These are phyloP conservation scores for Mermis nigrescens DNA, from an alignment of 2,888 invertebrate species.

Conservation along the genomic window DNA sequence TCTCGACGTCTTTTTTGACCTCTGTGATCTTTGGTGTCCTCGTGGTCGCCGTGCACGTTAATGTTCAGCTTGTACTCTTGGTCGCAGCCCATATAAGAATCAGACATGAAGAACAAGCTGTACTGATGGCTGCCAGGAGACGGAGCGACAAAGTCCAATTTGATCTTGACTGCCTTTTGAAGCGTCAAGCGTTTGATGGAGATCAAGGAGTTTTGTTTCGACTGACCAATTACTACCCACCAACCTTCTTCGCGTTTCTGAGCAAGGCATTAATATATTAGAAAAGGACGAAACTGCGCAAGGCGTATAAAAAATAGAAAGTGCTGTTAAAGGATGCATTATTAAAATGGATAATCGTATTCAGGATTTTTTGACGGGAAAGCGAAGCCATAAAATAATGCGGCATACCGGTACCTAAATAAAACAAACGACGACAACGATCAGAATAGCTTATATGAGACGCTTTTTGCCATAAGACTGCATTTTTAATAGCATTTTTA, in stretches of 20 bases:
- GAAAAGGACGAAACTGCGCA: too few relatives aligned
- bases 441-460: too few relatives aligned
- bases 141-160: slow-evolving; percentile 80
- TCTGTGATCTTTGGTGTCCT: background rate
- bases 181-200: slow-evolving; percentile 90
- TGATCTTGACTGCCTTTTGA: slow-evolving; percentile 60
- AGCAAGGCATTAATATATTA: slow-evolving; percentile 16
- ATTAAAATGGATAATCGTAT: too few relatives aligned
- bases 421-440: too few relatives aligned
- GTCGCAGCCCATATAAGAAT: slow-evolving; percentile 95
- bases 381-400: too few relatives aligned
- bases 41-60: slow-evolving; percentile 24
- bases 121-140: slow-evolving; percentile 45
- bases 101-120: slow-evolving; percentile 94
- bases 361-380: too few relatives aligned
- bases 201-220: slow-evolving; percentile 71
- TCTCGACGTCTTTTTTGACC: slow-evolving; percentile 9
- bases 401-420: too few relatives aligned
- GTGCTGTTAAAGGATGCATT: too few relatives aligned
- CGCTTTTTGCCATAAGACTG: too few relatives aligned
- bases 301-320: too few relatives aligned
- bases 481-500: too few relatives aligned
- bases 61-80: slow-evolving; percentile 78
- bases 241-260: slow-evolving; percentile 45
- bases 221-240: slow-evolving; percentile 97